Evolutionary conservation across 2,888 invertebrate genomes (phyloP).

Genomic region (Cheilosia impressa): DNA sequence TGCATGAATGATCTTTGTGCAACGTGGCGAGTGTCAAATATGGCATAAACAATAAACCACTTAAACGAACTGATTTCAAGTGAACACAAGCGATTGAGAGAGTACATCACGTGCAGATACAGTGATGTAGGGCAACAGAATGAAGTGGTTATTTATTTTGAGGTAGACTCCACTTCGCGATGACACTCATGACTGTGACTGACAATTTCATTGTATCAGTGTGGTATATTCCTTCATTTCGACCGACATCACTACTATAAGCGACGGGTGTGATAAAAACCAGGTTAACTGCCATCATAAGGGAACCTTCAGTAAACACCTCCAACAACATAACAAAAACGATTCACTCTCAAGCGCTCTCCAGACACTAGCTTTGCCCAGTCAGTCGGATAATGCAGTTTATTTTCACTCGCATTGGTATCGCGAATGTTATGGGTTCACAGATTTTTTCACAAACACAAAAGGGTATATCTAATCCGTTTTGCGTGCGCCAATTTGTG

Average conservation of each 20-base stretch:
- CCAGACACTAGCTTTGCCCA: background rate
- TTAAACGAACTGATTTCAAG: conserved; percentile 6
- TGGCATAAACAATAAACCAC: conserved; percentile 15
- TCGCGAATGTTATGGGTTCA: background rate
- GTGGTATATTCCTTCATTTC: no score
- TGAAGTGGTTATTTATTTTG: no score
- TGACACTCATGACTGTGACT: no score
- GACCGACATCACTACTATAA: no score
- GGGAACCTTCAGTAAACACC: no score
- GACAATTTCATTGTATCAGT: no score
- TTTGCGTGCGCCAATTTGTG: conserved; percentile 7
- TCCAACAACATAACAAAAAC: background rate
- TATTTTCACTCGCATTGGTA: conserved; percentile 2
- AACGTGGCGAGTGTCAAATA: background rate
- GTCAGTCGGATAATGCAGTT: conserved; percentile 11
- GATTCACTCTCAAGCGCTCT: background rate
- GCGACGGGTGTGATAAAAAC: no score
- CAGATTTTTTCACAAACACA: conserved; percentile 15
- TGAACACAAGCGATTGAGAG: background rate
- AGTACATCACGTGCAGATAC: background rate
- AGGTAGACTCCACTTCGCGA: no score
- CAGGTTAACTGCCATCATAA: no score
- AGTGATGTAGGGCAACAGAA: no score
- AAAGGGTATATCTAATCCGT: conserved; percentile 5
- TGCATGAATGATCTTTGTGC: no score